A percentile compares a stretch with the other conserved stretches of the same genome.
phyloP scores from a whole-genome alignment of 2,797 vertebrate species.

The Spatula clypeata region DNA sequence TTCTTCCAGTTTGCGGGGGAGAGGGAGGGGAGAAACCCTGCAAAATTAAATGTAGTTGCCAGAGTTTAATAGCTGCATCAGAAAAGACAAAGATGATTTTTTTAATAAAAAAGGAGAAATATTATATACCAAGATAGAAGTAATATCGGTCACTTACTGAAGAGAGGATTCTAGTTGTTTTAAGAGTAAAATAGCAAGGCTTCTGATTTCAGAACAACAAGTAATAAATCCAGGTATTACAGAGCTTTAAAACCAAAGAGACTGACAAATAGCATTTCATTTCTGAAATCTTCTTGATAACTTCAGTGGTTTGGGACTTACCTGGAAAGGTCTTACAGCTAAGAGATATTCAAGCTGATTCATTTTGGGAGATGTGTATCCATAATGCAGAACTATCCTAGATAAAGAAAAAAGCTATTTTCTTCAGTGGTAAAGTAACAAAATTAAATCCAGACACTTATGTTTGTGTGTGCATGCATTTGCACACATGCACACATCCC shows the following conservation, averaged over 20 bases:
- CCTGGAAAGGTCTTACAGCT: not conserved
- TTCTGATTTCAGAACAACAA: not conserved
- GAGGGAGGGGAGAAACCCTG: not conserved
- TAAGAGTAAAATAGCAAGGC: not conserved
- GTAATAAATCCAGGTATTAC: not conserved
- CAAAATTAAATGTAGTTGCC: not conserved
- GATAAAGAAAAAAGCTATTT: rapidly evolving
- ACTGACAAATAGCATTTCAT: not conserved
- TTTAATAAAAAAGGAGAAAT: not conserved
- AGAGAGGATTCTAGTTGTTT: not conserved
- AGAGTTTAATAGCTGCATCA: not conserved
- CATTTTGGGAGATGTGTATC: not conserved
- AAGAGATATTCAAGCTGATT: not conserved
- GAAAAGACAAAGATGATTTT: not conserved
- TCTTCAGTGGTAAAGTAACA: not conserved
- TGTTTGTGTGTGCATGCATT: not conserved
- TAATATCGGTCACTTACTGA: not conserved
- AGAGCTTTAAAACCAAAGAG: not conserved
- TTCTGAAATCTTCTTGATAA: constrained; percentile 10
- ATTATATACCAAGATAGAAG: not conserved
- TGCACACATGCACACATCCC: not conserved
- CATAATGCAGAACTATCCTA: not conserved
- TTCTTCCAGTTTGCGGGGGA: rapidly evolving
- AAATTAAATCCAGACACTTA: not conserved
- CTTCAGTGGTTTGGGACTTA: constrained; percentile 12